Evolutionary conservation across 2,888 invertebrate species (phyloP).

Genomic region (Agrochola litura): DNA sequence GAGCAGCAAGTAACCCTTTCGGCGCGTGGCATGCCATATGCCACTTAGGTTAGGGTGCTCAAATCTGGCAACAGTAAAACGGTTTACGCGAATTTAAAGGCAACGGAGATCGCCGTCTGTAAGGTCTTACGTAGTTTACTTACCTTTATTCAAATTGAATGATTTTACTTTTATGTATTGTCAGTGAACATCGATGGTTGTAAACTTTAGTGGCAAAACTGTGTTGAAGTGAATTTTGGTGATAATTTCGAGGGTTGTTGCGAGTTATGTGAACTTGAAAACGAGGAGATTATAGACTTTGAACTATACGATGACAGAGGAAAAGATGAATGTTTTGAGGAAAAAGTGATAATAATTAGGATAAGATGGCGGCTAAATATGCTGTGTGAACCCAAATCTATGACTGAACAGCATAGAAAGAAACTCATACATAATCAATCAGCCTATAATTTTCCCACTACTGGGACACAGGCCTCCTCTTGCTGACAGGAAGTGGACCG

Average conservation of each 20-base stretch:
- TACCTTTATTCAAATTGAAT: slow-evolving; percentile 68
- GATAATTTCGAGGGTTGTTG: slow-evolving; percentile 27
- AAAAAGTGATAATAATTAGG: background rate
- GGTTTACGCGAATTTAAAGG: slow-evolving; percentile 67
- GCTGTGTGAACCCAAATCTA: background rate
- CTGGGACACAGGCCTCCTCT: too few species aligned
- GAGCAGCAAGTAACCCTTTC: slow-evolving; percentile 79
- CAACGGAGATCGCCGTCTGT: slow-evolving; percentile 59
- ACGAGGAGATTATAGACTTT: background rate
- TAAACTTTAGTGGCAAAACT: slow-evolving; percentile 35
- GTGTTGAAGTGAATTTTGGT: slow-evolving; percentile 33
- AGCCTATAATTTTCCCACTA: too few species aligned
- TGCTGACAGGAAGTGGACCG: too few species aligned
- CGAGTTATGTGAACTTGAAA: background rate
- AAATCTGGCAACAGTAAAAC: slow-evolving; percentile 70
- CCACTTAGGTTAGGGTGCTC: slow-evolving; percentile 72
- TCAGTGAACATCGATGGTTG: slow-evolving; percentile 50
- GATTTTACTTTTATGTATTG: slow-evolving; percentile 61
- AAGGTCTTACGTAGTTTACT: slow-evolving; percentile 50
- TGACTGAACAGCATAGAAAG: too few species aligned
- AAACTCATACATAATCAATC: too few species aligned
- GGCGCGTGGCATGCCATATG: slow-evolving; percentile 86
- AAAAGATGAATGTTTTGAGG: background rate
- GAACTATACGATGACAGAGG: too few species aligned
- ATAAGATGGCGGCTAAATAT: too few species aligned